Percentiles rank a stretch among this genome's conserved stretches.
These are phyloP conservation scores for Euproctis similis DNA, from an alignment of 2,888 invertebrate genomes.

Conservation along the genomic window DNA sequence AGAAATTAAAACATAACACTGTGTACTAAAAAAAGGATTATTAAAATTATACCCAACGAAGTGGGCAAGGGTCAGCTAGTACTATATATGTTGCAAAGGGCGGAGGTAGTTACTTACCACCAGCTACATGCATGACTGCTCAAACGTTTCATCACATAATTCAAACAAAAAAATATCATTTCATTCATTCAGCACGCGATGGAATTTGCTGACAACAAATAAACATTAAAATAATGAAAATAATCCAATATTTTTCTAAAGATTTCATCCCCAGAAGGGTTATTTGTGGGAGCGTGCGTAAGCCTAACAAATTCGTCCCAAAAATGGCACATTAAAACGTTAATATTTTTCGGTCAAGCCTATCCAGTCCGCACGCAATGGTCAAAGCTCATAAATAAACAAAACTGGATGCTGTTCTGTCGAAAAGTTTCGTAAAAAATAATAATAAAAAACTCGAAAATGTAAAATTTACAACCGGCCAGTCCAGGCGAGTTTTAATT, in stretches of 20 bases:
- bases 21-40: no score
- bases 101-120: no score
- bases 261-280: slow-evolving; percentile 30
- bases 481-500: slow-evolving; percentile 69
- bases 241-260: slow-evolving; percentile 21
- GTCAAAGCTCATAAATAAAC: slow-evolving; percentile 73
- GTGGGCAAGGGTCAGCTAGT: no score
- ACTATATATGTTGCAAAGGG: no score
- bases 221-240: slow-evolving; percentile 9
- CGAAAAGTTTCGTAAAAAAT: slow-evolving; percentile 57
- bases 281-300: slow-evolving; percentile 28
- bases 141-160: no score
- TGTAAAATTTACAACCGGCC: slow-evolving; percentile 65
- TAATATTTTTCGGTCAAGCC: slow-evolving; percentile 60
- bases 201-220: no score
- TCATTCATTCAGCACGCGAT: no score
- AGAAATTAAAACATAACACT: no score
- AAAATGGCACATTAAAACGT: slow-evolving; percentile 55
- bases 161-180: no score
- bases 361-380: slow-evolving; percentile 49
- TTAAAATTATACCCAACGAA: no score
- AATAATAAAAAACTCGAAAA: slow-evolving; percentile 55
- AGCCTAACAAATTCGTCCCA: slow-evolving; percentile 49
- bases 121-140: no score
- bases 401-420: slow-evolving; percentile 70